Conservation (phyloP, 2,113 vertebrate species). For the Lophochroa leadbeateri region DNA sequence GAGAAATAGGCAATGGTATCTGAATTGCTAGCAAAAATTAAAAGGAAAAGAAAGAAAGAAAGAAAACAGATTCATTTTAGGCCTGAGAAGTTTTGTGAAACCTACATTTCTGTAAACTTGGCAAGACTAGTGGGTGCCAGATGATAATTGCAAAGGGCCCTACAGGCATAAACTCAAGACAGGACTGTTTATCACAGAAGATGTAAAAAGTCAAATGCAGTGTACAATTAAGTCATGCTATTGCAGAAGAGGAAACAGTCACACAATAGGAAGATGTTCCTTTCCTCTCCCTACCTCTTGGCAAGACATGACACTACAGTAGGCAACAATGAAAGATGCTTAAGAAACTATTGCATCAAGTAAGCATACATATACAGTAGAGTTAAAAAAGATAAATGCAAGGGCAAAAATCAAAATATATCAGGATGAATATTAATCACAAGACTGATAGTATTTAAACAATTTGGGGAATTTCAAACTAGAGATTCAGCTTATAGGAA, state of each 20-base stretch:
- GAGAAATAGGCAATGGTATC: slow-evolving; percentile 40
- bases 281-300: slow-evolving; percentile 6
- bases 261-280: slow-evolving; percentile 44
- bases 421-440: slow-evolving; percentile 34
- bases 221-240: slow-evolving; percentile 53
- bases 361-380: background rate
- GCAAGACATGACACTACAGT: slow-evolving; percentile 33
- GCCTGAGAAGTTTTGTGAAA: slow-evolving; percentile 69
- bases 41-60: background rate
- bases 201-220: slow-evolving; percentile 42
- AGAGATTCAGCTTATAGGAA: slow-evolving; percentile 32
- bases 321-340: slow-evolving; percentile 54
- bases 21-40: slow-evolving; percentile 39
- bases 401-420: background rate
- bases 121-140: slow-evolving; percentile 77
- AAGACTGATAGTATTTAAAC: background rate
- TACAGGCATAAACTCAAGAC: slow-evolving; percentile 69
- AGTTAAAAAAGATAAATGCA: slow-evolving; percentile 9
- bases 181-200: slow-evolving; percentile 61
- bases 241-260: slow-evolving; percentile 59
- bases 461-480: slow-evolving; percentile 27
- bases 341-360: background rate
- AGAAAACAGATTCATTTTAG: slow-evolving; percentile 11
- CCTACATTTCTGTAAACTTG: slow-evolving; percentile 68
- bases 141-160: slow-evolving; percentile 73